Base-by-base conservation (phyloP, 2,113 vertebrate genomes). In the Strix uralensis region DNA sequence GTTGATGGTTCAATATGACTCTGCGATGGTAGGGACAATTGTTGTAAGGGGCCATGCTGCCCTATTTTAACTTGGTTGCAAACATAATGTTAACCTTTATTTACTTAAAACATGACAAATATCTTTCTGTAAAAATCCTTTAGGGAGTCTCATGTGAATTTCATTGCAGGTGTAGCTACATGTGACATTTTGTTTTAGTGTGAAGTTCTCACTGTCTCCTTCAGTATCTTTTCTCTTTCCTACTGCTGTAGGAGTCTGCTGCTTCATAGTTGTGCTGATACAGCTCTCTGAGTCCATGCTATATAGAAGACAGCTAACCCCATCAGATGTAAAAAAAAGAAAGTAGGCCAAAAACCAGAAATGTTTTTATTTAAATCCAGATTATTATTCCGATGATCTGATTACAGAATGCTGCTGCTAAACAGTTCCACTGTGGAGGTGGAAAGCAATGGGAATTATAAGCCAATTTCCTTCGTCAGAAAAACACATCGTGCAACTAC, bases 21-120 rank as follows among this genome's bases (percentile, higher is more conserved):
- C 29, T 1, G 0, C 0, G 2, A 4, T 38, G 36, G 29, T 38
- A 29, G 72, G 51, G 66, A 19, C 29, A 55, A 2, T 36, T 40
- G 32, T 44, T 71, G 30, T 40, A 26, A 5, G 29, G 51, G 75
- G 27, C 72, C 42, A 0, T 47, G 20, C 55, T 51, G 15, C 22
- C 12, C 21, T 78, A 1, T 61, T 52, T 78, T 47, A 78, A 52
- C 44, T 42, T 67, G 22, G 10, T 51, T 86, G 72, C 51, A 67
- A 73, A 38, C n/a, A 61, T 4, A 40, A 3, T 19, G 25, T 90
- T 82, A n/a, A 85, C 40, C 19, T 73, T 79, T 6, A n/a, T 92
- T 86, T 86, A 55, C 22, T 59, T 81, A 25, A 72, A 57, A 42
- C 13, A 27, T 47, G 55, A 40, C 32, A 78, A 70, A 51, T 59